phyloP scores from a whole-genome alignment of 2,797 vertebrate genomes.

The Anolis apletophallus region DNA sequence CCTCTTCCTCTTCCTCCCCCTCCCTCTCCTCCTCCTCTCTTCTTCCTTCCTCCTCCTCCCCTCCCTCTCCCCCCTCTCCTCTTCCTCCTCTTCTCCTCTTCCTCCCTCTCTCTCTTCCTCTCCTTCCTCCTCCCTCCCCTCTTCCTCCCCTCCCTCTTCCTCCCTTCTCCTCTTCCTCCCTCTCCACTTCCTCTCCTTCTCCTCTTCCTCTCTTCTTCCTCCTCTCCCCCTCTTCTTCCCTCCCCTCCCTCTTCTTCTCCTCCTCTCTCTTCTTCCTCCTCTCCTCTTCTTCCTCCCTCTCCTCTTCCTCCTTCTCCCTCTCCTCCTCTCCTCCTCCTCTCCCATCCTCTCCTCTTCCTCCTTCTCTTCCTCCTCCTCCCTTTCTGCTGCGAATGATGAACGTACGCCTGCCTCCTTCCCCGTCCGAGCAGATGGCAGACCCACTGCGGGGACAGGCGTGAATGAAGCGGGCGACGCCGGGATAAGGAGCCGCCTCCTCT shows the following conservation, averaged over 20 bases:
- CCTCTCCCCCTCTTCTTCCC: background rate
- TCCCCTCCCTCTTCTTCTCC: too few species aligned
- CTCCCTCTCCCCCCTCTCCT: background rate
- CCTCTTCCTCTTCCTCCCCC: background rate
- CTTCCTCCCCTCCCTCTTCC: background rate
- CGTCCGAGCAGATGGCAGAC: background rate
- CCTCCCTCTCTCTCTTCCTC: too few species aligned
- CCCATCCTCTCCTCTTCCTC: background rate
- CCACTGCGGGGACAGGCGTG: slow-evolving; percentile 26
- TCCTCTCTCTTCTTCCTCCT: background rate
- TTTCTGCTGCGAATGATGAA: slow-evolving; percentile 31
- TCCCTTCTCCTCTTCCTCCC: background rate
- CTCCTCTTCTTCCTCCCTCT: background rate
- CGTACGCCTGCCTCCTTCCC: slow-evolving; percentile 45
- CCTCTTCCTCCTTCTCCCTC: background rate
- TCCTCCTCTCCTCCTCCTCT: background rate
- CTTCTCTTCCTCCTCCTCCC: slow-evolving; percentile 11
- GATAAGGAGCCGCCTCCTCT: slow-evolving; percentile 10
- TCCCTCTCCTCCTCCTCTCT: too few species aligned
- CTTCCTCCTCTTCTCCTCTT: background rate
- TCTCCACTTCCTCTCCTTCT: background rate
- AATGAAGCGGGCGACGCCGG: background rate
- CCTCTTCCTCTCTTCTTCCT: background rate
- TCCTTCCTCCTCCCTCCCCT: too few species aligned
- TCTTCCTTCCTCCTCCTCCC: too few species aligned